Percentiles rank a stretch among this genome's conserved stretches.
These are phyloP conservation scores for Pyrocephalus nanus DNA, from an alignment of 2,797 vertebrate species.

Conservation along the genomic window DNA sequence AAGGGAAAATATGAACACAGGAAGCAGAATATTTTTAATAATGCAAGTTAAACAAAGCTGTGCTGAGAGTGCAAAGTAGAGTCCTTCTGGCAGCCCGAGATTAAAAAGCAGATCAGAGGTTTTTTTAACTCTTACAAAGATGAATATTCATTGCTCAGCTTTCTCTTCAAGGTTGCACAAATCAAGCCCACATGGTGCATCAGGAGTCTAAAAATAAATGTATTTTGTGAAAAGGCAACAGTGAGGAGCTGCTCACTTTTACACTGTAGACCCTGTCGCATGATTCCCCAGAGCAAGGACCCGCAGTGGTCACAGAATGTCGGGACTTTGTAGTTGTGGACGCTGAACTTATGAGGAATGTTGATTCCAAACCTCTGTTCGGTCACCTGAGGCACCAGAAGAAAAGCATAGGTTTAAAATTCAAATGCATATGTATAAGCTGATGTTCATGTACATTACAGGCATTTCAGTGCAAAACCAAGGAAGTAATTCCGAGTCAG, in stretches of 20 bases:
- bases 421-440: background rate
- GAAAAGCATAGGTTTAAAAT: background rate
- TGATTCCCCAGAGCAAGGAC: conserved; percentile 93
- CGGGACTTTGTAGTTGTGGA: conserved; percentile 95
- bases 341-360: conserved; percentile 91
- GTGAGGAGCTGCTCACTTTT: conserved; percentile 83
- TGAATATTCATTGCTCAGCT: background rate
- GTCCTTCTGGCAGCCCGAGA: background rate
- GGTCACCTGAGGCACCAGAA: conserved; percentile 74
- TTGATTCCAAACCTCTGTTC: conserved; percentile 96
- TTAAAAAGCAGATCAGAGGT: background rate
- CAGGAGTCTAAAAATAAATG: background rate
- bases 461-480: background rate
- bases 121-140: background rate
- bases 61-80: background rate
- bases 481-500: background rate
- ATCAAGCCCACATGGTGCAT: background rate
- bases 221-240: background rate
- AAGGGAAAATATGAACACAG: background rate
- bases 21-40: background rate
- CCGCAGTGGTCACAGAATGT: conserved; percentile 98
- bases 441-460: background rate
- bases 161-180: background rate
- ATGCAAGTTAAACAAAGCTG: background rate
- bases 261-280: conserved; percentile 94